Base-by-base conservation (phyloP, 1,140 invertebrate species). In the Sminthurides bifidus region DNA sequence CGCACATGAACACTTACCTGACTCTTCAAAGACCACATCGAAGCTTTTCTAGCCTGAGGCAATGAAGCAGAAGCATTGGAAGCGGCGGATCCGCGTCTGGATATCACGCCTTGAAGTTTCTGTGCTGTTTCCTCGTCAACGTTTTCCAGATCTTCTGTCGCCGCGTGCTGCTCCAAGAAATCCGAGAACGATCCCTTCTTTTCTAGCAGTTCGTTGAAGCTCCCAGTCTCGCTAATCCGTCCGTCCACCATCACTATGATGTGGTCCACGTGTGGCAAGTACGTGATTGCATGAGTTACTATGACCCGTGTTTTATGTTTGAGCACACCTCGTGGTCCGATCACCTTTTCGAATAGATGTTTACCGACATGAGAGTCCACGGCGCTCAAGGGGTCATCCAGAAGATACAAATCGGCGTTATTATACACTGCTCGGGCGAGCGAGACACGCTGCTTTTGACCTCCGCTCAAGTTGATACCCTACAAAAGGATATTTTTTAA, bases 391-490 rank as follows among this genome's bases (percentile, higher is more conserved):
- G 79, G 77, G 66, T 82, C 79, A 68, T 81, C 80, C 54, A 82
- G 66, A 10, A 75, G 65, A 57, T 75, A 77, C 23, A 81, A 61
- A 56, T 81, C 76, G 26, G 72, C 65, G 52, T 76, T 67, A 15
- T 71, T 68, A 63, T 81, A 82, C 17, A 79, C 70, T 24, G 79
- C 76, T 62, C 80, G 65, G 0, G 81, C 80, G 37, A 82, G 66
- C 56, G 71, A 73, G 10, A 82, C 73, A 55, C 81, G 66, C 63
- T 79, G 77, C 58, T 81, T 81, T 68, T 83, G 81, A 12, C 81
- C 81, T 23, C 81, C 80, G 62, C 73, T 77, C 30, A 83, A 66
- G 62, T 78, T 82, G 40, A 81, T 75, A 15, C 81, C 81, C 60
- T 69, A 29, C 24, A 60, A 60, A 37, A 35, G 8, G 50, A 56